Evolutionary conservation across 2,113 vertebrate species (phyloP), one percentile per base, ranked within the genome.

Genomic region (Ceuthmochares aereus): DNA sequence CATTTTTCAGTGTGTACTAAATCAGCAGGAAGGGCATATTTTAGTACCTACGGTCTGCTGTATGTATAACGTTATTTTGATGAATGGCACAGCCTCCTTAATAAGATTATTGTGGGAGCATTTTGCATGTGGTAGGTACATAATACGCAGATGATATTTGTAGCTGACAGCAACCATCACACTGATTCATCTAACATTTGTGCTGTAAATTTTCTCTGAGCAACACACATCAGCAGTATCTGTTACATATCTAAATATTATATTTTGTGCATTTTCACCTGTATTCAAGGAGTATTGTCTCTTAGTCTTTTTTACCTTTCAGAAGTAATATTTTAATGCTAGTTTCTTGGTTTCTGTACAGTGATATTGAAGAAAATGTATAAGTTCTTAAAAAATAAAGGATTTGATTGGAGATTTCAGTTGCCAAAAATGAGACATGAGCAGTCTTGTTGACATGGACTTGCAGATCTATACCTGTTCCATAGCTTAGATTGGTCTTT

Each of bases 1-100:
- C 58, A 67, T 95, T 96, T 96, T 90, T 93, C 73, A 52, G 43
- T 81, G 85, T n/a, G 75, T 90, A 60, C 47, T 64, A 63, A 94
- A 80, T 83, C 67, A 95, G 84, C 59, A 87, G 73, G 68, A 87
- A 90, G 47, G 29, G 30, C 43, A 83, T 77, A 79, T 92, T 96
- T 93, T 91, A 90, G n/a, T 55, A 55, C 51, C 37, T 70, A 30
- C 2, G 27, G 86, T 63, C 60, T 90, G 52, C 40, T 87, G 62
- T 83, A 90, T 67, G 40, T 93, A 60, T 86, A 73, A 89, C 66
- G 36, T 86, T 89, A 77, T 87, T 92, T 89, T 95, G 67, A 88
- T 54, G 37, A 92, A 76, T 89, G 67, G 42, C 25, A 58, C 34
- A 91, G 55, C 64, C 43, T 90, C 82, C 68, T 84, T 84, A 92